Evolutionary conservation across 2,888 invertebrate genomes (phyloP), one percentile per base, ranked within the genome.

Genomic region (Agrilus biguttatus): DNA sequence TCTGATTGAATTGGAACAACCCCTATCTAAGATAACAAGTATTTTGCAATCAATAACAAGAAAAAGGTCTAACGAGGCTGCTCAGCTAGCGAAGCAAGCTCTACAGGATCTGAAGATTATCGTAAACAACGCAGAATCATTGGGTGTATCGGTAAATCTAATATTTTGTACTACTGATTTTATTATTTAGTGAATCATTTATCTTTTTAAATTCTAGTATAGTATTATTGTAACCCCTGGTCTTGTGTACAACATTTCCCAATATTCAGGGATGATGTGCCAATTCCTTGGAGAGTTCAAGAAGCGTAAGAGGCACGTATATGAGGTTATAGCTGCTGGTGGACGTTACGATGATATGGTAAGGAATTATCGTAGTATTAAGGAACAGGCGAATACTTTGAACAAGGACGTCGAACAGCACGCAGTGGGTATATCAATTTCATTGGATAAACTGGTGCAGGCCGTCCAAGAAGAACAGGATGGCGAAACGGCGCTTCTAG

Each of bases 291-390:
- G 74, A 50, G 74, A 77, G 51, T 56, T 72, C 38, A 73, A 70
- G 49, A 70, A 70, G 47, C 67, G 70, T 42, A 70, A 69, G 47
- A 69, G 69, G 46, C 63, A 65, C 14, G 77, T 68, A 49, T 74
- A 69, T 54, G 84, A 75, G 50, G 78, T 91, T 0, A 71, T 95
- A 36, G 92, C 92, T 0, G 83, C 80, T 7, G 95, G 95, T 0
- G 92, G 93, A 34, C 77, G 92, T 52, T 96, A 93, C 55, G 91
- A 95, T 62, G 74, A 75, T 8, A 73, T 93, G 69, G 74, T 95
- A 12, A 69, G 75, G 41, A 75, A 78, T 41, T 83, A 82, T 55
- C 75, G 82, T 66, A 75, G 72, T 49, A 67, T 57, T 14, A 52
- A 60, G 45, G 57, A 58, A 33, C 55, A 58, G 40, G 57, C 55